These are phyloP conservation scores for Palythoa heliodiscus DNA, from an alignment of 92 coral and sea anemone genomes.

Conservation along the genomic window DNA sequence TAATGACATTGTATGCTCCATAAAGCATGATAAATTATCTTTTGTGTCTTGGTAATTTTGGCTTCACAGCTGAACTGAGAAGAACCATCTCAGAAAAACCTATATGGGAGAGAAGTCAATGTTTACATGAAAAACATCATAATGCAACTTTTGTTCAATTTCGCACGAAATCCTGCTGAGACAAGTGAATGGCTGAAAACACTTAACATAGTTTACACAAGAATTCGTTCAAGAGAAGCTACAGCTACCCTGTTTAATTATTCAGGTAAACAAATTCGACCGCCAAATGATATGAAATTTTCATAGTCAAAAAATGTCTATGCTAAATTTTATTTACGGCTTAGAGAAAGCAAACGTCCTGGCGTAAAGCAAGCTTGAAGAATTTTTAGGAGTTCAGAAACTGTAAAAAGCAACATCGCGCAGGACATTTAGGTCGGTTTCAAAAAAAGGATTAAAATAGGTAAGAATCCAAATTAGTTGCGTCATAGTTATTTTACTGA, in stretches of 20 bases:
- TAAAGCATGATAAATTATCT: not conserved
- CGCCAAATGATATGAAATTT: slow-evolving; percentile 36
- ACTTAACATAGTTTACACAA: slow-evolving; percentile 1
- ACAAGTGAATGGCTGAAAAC: not conserved
- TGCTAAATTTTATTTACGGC: too few species aligned
- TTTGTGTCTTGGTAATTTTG: not conserved
- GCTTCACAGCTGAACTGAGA: not conserved
- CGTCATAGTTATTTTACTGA: too few species aligned
- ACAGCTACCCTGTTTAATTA: slow-evolving; percentile 13
- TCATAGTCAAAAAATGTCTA: not conserved
- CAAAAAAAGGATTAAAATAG: too few species aligned
- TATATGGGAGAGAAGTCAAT: not conserved
- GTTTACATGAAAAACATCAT: not conserved
- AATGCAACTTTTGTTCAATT: slow-evolving; percentile 9
- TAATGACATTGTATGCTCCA: not conserved
- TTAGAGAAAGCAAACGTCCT: too few species aligned
- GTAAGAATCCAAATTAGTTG: too few species aligned
- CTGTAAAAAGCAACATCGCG: too few species aligned
- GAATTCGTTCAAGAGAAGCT: not conserved
- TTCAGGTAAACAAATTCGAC: slow-evolving; percentile 9
- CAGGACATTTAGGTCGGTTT: too few species aligned
- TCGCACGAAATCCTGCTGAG: slow-evolving; percentile 18
- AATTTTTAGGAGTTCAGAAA: too few species aligned
- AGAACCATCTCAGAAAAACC: not conserved
- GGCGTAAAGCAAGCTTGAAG: too few species aligned